Evolutionary conservation across 2,797 vertebrate genomes (phyloP), one percentile per base, ranked within the genome.

Genomic region (Clamator glandarius): DNA sequence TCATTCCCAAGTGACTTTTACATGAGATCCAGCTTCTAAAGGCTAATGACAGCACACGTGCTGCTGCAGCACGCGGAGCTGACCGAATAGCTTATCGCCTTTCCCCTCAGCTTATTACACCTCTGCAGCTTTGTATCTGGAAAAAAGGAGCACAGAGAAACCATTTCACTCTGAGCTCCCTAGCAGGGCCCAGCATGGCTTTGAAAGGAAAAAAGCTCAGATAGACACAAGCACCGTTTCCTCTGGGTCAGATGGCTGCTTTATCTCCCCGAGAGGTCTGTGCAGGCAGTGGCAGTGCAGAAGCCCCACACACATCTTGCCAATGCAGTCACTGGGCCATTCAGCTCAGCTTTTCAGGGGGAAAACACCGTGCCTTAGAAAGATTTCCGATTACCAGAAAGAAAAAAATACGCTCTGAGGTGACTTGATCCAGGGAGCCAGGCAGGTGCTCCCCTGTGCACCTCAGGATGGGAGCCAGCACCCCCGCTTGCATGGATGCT

Each of bases 31-130:
- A 14, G 79, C 83, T 68, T 51, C 52, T 6, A 2, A 24, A 41
- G 81, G 83, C 55, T 81, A 54, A 58, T 15, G 58, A 12, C 62
- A 24, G 76, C 76, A 41, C 89, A 83, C 21, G 75, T 90, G 79
- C 80, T 3, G 72, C 94, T 2, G 68, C 90, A 6, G 88, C 95
- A 92, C n/a, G 12, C 5, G 6, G 93, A 84, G 89, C 93, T 89
- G 91, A 41, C 84, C 82, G 0, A 50, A 51, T 6, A 11, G 64
- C 87, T 92, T 87, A 95, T 89, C 87, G 4, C 84, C 85, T 86
- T 86, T 87, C 84, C 61, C 64, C 59, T 52, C 29, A 1, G 54
- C 72, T 91, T 21, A 33, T 82, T 84, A 54, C 89, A 91, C 54
- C 79, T 89, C n/a, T 1, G 16, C 77, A 29, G 90, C 93, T 87